phyloP scores from a whole-genome alignment of 2,888 invertebrate species.

The Spicauda simplicius region DNA sequence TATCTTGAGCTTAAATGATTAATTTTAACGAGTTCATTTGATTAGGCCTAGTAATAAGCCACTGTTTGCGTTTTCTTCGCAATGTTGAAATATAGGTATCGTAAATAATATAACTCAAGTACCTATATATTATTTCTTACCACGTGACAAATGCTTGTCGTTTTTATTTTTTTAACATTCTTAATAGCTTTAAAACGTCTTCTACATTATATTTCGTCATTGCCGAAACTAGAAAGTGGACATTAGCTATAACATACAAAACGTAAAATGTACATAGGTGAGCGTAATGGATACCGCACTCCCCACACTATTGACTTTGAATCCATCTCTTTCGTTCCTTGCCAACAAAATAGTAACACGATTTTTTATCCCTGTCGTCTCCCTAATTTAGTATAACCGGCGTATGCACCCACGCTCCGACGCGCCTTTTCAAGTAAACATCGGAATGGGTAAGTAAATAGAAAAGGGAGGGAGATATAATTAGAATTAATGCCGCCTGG shows the following conservation, averaged over 20 bases:
- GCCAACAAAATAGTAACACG: constrained; percentile 52
- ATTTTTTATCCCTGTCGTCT: constrained; percentile 74
- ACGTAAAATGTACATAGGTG: constrained; percentile 47
- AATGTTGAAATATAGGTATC: too few relatives aligned
- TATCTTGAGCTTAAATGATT: too few relatives aligned
- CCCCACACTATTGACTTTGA: constrained; percentile 71
- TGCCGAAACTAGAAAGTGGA: constrained; percentile 68
- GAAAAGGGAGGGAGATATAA: constrained; percentile 79
- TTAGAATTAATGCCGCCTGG: constrained; percentile 76
- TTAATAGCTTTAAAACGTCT: neutral
- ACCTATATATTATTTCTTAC: too few relatives aligned
- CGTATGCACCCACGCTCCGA: constrained; percentile 73
- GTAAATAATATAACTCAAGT: too few relatives aligned
- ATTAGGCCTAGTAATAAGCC: too few relatives aligned
- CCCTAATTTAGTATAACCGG: constrained; percentile 75
- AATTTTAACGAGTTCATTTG: too few relatives aligned
- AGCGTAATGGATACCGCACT: constrained; percentile 64
- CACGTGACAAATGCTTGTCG: too few relatives aligned
- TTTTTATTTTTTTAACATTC: neutral
- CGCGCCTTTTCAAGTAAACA: constrained; percentile 82
- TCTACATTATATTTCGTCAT: neutral
- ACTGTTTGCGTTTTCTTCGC: too few relatives aligned
- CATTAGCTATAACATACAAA: constrained; percentile 58
- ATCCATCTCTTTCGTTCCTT: constrained; percentile 63
- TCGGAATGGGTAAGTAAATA: constrained; percentile 76